Evolutionary conservation across 1,140 invertebrate genomes (phyloP).

Genomic region (Potamilus streckersoni): DNA sequence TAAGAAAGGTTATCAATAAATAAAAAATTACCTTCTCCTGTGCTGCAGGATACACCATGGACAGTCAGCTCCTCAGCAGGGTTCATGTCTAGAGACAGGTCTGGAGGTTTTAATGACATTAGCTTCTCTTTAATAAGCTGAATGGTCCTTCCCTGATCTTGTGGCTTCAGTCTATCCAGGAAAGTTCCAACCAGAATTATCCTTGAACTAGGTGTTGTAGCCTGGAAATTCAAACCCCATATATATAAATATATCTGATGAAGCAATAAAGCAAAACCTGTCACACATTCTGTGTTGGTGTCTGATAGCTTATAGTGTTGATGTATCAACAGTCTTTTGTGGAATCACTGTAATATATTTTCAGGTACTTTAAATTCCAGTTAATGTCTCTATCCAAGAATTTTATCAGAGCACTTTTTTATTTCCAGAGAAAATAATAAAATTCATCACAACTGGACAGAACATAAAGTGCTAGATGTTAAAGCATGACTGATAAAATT

Average conservation of each 20-base stretch:
- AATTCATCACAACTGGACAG: no score
- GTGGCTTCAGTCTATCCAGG: slow-evolving; percentile 39
- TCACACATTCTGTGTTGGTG: no score
- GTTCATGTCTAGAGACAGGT: slow-evolving; percentile 7
- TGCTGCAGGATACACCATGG: slow-evolving; percentile 44
- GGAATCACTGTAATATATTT: no score
- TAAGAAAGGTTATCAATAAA: background rate
- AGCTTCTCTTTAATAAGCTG: slow-evolving; percentile 1
- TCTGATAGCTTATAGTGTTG: no score
- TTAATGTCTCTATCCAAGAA: no score
- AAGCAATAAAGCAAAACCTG: no score
- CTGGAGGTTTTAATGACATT: slow-evolving; percentile 7
- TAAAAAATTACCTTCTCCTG: slow-evolving; percentile 29
- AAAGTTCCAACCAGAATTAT: slow-evolving; percentile 58
- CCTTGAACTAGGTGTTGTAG: slow-evolving; percentile 42
- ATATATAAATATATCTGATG: background rate
- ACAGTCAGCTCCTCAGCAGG: slow-evolving; percentile 8
- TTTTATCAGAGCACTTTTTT: no score
- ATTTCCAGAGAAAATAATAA: no score
- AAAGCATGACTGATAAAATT: no score
- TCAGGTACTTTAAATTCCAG: no score
- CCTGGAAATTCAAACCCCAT: slow-evolving; percentile 35
- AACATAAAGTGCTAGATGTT: no score
- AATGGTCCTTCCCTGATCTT: slow-evolving; percentile 8
- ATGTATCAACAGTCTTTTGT: no score